Base-by-base conservation (phyloP, 1,140 invertebrate species). In the Zophobas atratus region DNA sequence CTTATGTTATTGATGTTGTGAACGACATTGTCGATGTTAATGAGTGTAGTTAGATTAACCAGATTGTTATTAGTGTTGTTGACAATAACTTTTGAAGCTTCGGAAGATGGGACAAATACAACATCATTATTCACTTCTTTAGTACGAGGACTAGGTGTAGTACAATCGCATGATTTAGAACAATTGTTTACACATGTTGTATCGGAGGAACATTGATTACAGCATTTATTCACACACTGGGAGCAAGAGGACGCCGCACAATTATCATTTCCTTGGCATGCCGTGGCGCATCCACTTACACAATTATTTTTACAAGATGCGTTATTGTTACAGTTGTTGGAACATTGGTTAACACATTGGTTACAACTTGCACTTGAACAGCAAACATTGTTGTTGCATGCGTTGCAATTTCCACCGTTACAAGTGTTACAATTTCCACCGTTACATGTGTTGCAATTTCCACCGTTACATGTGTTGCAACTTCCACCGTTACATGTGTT, bases 1-100 rank as follows among this genome's bases (percentile, higher is more conserved):
- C 48, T 73, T 36, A 73, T 73, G 33, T 73, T 73, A 33, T 73
- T 73, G 35, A 73, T 38, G 33, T 73, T 73, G 33, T 73, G 71
- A 56, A 73, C 51, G 41, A 73, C 49, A 35, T 73, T 73, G n/a
- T 56, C n/a, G 6, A 73, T 53, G 33, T 73, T 48, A 8, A 73
- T 55, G 5, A 55, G 71, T 2, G 71, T 73, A 39, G 71, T 73
- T 20, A 73, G 41, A 56, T 73, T 73, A 5, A 73, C 71, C 34
- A 73, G 38, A 55, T 73, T 73, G 20, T 55, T 56, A 6, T 53
- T 73, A 6, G 49, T 73, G 36, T 56, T 73, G 33, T 73, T 73
- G 5, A 56, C 49, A 41, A 55, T 33, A 6, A 73, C 49, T 20
- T 5, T 39, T 2, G 48, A 32, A 6, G 49, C 49, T 73, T 53